phyloP scores from a whole-genome alignment of 2,113 vertebrate genomes.

The Apeltes quadracus region DNA sequence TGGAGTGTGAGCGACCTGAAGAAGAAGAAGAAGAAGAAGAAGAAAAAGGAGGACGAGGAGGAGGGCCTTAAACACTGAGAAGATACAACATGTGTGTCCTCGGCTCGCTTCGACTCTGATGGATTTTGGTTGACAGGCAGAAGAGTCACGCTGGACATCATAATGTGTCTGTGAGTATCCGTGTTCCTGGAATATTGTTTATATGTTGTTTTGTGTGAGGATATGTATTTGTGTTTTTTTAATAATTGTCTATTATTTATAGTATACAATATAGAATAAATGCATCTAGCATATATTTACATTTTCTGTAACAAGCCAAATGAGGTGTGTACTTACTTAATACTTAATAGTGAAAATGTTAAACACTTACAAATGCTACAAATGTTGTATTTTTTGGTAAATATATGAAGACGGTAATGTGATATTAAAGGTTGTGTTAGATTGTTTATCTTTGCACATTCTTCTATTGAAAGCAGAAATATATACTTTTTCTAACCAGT shows the following conservation, averaged over 20 bases:
- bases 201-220: background rate
- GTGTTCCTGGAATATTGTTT: background rate
- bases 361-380: too few species aligned
- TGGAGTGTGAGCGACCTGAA: slow-evolving; percentile 38
- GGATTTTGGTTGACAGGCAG: slow-evolving; percentile 40
- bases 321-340: background rate
- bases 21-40: slow-evolving; percentile 42
- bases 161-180: slow-evolving; percentile 60
- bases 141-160: slow-evolving; percentile 32
- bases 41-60: slow-evolving; percentile 12
- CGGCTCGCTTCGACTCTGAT: slow-evolving; percentile 41
- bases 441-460: background rate
- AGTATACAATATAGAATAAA: background rate
- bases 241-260: background rate
- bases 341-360: background rate
- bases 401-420: background rate
- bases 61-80: slow-evolving; percentile 39
- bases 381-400: background rate
- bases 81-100: slow-evolving; percentile 53
- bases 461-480: background rate
- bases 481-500: background rate
- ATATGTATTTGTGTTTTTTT: background rate
- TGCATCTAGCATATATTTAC: background rate
- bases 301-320: background rate
- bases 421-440: background rate